Conservation (phyloP, 2,888 invertebrate species). For the Oxytorus armatus region DNA sequence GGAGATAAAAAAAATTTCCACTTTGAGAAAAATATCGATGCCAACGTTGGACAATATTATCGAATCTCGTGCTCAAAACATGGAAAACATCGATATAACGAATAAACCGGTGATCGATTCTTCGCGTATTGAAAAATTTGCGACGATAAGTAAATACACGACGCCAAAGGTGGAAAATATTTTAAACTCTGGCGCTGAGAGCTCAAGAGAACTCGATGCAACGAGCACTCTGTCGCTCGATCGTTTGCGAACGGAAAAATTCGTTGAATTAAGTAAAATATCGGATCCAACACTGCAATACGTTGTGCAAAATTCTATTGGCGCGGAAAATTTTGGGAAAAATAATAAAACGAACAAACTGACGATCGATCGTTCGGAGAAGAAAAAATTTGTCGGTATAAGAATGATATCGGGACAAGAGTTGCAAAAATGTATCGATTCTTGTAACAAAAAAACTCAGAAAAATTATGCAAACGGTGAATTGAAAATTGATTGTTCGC, state of each 20-base stretch:
- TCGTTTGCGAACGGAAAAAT: neutral
- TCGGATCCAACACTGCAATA: neutral
- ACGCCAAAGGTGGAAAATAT: no score
- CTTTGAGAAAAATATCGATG: no score
- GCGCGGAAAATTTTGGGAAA: neutral
- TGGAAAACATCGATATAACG: no score
- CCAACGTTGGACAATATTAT: no score
- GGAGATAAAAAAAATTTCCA: neutral
- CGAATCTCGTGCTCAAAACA: no score
- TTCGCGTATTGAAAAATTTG: no score
- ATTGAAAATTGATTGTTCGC: no score
- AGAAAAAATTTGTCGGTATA: conserved; percentile 9
- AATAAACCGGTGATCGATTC: no score
- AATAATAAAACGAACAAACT: neutral
- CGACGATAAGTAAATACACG: no score
- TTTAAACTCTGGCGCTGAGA: no score
- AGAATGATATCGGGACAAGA: conserved; percentile 16
- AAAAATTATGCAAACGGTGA: no score
- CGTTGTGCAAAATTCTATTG: neutral
- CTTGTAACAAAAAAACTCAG: neutral
- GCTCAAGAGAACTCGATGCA: neutral
- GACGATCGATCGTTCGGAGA: neutral
- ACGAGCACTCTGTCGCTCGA: neutral
- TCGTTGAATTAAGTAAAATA: conserved; percentile 4
- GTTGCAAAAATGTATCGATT: neutral